A percentile compares a stretch with the other conserved stretches of the same genome.
Evolutionary conservation across 2,113 vertebrate species (phyloP).

Genomic region (Chroicocephalus ridibundus): DNA sequence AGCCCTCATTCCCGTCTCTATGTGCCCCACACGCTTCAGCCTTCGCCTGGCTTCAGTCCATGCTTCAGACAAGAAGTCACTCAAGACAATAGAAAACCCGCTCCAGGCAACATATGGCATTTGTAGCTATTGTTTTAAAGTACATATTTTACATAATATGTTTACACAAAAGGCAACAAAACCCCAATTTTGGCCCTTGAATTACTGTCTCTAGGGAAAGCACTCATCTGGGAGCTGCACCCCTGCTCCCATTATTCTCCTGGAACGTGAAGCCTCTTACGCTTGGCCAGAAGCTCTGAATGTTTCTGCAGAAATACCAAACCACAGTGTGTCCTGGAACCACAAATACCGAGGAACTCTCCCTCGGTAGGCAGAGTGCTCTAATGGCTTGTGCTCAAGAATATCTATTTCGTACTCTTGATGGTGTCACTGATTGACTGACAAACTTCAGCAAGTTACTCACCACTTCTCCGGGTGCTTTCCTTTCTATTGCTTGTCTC

Average conservation of each 20-base stretch:
- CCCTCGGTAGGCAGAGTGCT: neutral
- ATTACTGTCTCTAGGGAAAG: neutral
- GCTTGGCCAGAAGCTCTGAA: neutral
- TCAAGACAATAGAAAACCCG: neutral
- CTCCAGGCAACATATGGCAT: neutral
- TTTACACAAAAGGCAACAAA: neutral
- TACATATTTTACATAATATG: neutral
- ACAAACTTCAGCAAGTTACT: neutral
- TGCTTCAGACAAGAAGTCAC: neutral
- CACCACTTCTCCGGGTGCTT: neutral
- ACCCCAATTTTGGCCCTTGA: neutral
- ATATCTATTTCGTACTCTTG: neutral
- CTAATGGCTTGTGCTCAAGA: neutral
- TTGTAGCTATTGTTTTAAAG: neutral
- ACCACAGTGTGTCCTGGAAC: neutral
- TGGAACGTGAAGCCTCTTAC: neutral
- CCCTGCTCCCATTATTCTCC: neutral
- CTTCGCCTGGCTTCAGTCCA: neutral
- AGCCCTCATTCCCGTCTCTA: conserved; percentile 21
- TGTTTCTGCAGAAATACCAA: neutral
- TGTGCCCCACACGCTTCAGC: conserved; percentile 1
- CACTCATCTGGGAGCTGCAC: neutral
- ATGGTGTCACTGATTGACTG: neutral
- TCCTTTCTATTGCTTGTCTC: neutral
- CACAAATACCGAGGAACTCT: neutral